Percentiles rank a stretch among this genome's conserved stretches.
These are phyloP conservation scores for Prionailurus viverrinus DNA, from an alignment of 2,113 vertebrate genomes.

Conservation along the genomic window DNA sequence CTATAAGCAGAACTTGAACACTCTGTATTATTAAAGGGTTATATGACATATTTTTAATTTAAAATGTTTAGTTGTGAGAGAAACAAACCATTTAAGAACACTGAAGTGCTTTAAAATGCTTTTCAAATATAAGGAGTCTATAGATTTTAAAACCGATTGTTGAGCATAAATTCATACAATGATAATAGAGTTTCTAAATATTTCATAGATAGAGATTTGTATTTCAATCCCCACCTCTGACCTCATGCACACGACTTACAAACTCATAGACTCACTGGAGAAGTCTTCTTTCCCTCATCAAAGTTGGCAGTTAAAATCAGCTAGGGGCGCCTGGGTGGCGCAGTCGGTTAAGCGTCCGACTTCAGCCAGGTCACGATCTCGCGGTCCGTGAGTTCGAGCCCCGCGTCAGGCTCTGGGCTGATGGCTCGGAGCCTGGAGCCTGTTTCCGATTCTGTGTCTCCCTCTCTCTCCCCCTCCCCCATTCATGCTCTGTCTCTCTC, in stretches of 20 bases:
- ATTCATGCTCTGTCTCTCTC: no score
- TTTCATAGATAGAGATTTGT: neutral
- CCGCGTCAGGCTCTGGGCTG: no score
- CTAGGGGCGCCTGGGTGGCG: no score
- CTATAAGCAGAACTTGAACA: neutral
- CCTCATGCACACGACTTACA: neutral
- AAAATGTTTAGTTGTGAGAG: conserved; percentile 37
- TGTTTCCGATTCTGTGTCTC: no score
- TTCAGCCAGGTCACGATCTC: no score
- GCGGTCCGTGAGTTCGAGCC: no score
- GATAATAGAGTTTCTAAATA: conserved; percentile 23
- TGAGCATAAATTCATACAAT: neutral
- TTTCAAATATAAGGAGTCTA: conserved; percentile 39
- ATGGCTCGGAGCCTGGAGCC: no score
- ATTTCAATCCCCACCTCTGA: neutral
- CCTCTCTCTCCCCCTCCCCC: no score
- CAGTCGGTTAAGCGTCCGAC: no score
- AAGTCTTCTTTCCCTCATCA: neutral
- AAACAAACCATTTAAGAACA: conserved; percentile 37
- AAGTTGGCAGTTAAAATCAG: neutral
- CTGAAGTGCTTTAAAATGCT: conserved; percentile 5
- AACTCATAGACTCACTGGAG: neutral
- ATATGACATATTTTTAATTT: conserved; percentile 55
- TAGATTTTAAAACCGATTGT: neutral
- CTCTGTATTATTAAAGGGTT: neutral